These are phyloP conservation scores for Listronotus oregonensis DNA, from an alignment of 1,140 invertebrate genomes.

Conservation along the genomic window DNA sequence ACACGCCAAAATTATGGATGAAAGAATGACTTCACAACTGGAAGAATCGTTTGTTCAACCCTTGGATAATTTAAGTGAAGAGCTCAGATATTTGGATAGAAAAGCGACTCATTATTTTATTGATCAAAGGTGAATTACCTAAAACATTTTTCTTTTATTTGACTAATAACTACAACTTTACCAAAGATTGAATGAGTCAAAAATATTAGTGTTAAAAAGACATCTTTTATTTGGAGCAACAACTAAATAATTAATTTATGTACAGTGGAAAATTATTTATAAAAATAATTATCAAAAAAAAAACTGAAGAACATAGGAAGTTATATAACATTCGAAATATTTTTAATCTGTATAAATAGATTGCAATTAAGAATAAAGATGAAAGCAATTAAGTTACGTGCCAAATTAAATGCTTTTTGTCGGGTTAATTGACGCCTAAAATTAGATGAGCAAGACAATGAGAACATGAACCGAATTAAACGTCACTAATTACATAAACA, in stretches of 20 bases:
- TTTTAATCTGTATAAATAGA: constrained; percentile 21
- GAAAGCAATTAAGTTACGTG: constrained; percentile 20
- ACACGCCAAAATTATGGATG: constrained; percentile 54
- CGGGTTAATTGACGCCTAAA: constrained; percentile 12
- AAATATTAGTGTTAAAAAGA: too few relatives aligned
- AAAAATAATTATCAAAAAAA: too few relatives aligned
- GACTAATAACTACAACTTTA: too few relatives aligned
- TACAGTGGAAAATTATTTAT: too few relatives aligned
- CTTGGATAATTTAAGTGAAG: constrained; percentile 62
- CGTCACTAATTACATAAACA: constrained; percentile 1
- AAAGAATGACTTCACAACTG: constrained; percentile 52
- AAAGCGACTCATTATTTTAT: constrained; percentile 64
- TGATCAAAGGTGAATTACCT: constrained; percentile 65
- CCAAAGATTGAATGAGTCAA: too few relatives aligned
- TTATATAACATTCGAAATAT: constrained; percentile 9
- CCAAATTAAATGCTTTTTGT: constrained; percentile 34
- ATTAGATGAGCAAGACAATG: constrained; percentile 9
- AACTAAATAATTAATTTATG: too few relatives aligned
- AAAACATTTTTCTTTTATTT: too few relatives aligned
- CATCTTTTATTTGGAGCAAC: too few relatives aligned
- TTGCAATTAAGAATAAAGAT: constrained; percentile 17
- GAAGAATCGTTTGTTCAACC: constrained; percentile 63
- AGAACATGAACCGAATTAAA: neutral
- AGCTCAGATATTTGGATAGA: constrained; percentile 67
- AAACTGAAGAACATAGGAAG: neutral